Percentiles rank a stretch among this genome's conserved stretches.
Conservation (phyloP, 2,113 vertebrate species). For the Rhinoptilus africanus region DNA sequence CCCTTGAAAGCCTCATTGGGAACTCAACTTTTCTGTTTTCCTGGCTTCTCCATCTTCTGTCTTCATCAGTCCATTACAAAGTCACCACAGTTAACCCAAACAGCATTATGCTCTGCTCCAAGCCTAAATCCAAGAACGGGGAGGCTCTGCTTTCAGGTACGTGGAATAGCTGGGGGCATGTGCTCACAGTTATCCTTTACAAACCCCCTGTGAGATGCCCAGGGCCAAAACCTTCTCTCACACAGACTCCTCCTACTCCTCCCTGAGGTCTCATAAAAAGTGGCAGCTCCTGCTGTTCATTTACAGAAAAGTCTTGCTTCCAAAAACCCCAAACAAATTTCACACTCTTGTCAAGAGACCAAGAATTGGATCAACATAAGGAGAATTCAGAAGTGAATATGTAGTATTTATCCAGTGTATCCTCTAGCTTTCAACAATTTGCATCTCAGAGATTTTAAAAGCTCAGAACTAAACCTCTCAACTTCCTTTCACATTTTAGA, state of each 20-base stretch:
- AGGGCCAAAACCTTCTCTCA: neutral
- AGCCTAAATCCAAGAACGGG: neutral
- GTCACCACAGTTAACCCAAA: neutral
- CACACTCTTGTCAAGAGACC: neutral
- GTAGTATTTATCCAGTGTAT: neutral
- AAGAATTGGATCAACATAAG: neutral
- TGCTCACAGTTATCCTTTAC: neutral
- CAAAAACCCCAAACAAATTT: neutral
- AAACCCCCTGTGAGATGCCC: neutral
- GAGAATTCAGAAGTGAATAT: neutral
- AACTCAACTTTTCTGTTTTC: neutral
- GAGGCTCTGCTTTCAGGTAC: neutral
- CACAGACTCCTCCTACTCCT: neutral
- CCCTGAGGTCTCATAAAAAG: neutral
- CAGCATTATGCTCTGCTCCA: neutral
- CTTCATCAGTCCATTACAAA: neutral
- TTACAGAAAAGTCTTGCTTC: fast-evolving
- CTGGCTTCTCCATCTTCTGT: neutral
- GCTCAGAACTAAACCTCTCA: neutral
- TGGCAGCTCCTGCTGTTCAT: neutral
- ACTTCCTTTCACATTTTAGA: neutral
- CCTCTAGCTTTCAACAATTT: neutral
- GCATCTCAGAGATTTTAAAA: neutral
- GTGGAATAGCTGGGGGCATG: fast-evolving
- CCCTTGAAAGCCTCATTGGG: neutral